Conservation (phyloP, 2,797 vertebrate species). For the Sparidentex hasta region DNA sequence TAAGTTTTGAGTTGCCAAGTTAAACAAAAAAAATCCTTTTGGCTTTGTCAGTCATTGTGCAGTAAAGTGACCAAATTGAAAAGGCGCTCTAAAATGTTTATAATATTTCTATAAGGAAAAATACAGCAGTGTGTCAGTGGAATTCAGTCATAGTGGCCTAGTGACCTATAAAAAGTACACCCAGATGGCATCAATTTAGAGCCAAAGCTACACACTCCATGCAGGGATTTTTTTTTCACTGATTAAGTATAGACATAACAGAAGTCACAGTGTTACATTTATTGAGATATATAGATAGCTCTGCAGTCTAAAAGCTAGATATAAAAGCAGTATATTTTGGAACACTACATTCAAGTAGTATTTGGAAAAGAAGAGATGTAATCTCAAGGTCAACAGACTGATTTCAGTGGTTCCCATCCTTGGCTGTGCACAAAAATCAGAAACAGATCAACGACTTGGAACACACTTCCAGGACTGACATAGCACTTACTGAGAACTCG, state of each 20-base stretch:
- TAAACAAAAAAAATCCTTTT: no score
- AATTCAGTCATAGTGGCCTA: not conserved
- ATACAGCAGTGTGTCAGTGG: not conserved
- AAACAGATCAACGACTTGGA: not conserved
- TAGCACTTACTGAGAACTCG: not conserved
- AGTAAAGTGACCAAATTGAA: not conserved
- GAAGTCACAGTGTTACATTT: not conserved
- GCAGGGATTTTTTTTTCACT: not conserved
- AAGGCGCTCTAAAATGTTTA: not conserved
- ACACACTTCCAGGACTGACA: not conserved
- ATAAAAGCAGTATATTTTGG: not conserved
- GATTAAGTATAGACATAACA: not conserved
- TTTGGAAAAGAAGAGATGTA: not conserved
- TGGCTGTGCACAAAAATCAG: not conserved
- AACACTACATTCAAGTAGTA: not conserved
- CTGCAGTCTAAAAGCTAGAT: not conserved
- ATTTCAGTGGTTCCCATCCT: not conserved
- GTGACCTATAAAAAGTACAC: not conserved
- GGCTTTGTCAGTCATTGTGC: no score
- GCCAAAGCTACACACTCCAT: constrained; percentile 3
- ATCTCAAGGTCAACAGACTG: not conserved
- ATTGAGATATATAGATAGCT: not conserved
- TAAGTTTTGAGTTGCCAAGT: no score
- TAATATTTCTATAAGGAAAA: not conserved
- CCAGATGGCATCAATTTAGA: constrained; percentile 12